phyloP scores from a whole-genome alignment of 1,140 invertebrate species.

The Diorhabda carinulata region DNA sequence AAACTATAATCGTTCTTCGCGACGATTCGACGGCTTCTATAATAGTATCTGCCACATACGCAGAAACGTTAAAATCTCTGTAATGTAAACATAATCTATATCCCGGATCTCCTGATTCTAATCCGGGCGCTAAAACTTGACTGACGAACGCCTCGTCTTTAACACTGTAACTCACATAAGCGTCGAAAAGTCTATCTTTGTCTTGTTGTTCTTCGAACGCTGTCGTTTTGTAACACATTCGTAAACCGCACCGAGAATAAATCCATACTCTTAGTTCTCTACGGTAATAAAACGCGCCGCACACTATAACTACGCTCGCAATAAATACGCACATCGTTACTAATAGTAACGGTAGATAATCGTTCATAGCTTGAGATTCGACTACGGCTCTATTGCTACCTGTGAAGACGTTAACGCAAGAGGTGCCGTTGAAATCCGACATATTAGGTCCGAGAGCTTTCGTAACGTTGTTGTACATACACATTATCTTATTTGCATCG shows the following conservation, averaged over 20 bases:
- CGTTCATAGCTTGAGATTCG: conserved; percentile 72
- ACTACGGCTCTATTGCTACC: conserved; percentile 63
- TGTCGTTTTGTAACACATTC: conserved; percentile 77
- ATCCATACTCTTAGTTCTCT: conserved; percentile 82
- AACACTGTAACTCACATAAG: conserved; percentile 86
- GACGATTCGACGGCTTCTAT: conserved; percentile 87
- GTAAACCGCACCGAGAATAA: conserved; percentile 77
- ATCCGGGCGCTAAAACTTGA: conserved; percentile 75
- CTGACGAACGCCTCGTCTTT: conserved; percentile 87
- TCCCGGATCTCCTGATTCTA: conserved; percentile 70
- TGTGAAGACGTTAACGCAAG: conserved; percentile 61
- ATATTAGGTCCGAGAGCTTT: conserved; percentile 56
- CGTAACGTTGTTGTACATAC: conserved; percentile 64
- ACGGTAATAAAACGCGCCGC: conserved; percentile 74
- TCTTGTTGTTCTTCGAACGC: conserved; percentile 71
- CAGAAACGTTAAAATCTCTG: conserved; percentile 77
- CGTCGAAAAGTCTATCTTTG: conserved; percentile 82
- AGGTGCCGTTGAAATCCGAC: conserved; percentile 65
- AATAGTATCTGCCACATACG: conserved; percentile 82
- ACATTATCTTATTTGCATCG: conserved; percentile 64
- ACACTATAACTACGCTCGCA: conserved; percentile 65
- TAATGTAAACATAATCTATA: conserved; percentile 84
- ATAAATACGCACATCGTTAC: conserved; percentile 71
- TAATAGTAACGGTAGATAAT: conserved; percentile 72
- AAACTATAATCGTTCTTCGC: conserved; percentile 81